A percentile compares a stretch with the other conserved stretches of the same genome.
Conservation (phyloP, 1,140 invertebrate genomes). For the Charaxes varanes region DNA sequence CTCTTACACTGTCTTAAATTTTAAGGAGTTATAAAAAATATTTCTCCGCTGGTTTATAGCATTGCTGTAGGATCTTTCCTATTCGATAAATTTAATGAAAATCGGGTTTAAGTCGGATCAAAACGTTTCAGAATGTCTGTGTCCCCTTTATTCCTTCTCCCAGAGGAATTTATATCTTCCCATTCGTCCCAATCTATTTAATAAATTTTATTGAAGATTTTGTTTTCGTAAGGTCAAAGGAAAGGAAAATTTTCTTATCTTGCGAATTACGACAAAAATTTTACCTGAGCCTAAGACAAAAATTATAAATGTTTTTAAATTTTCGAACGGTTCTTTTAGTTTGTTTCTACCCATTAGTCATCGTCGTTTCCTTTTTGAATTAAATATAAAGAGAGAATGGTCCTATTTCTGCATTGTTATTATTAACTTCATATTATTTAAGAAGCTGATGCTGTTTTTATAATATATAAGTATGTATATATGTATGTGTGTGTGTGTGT, state of each 20-base stretch:
- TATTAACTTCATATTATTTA: no score
- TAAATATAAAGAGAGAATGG: no score
- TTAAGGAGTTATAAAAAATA: conserved; percentile 20
- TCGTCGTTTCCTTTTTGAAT: no score
- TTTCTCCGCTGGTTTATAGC: conserved; percentile 17
- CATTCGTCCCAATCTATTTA: not conserved
- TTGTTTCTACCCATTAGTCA: no score
- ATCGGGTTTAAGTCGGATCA: conserved; percentile 5
- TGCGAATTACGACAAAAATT: no score
- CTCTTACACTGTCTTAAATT: conserved; percentile 2
- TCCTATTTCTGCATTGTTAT: no score
- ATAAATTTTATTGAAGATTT: not conserved
- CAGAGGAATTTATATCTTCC: conserved; percentile 1
- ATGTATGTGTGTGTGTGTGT: no score
- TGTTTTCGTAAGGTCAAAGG: not conserved
- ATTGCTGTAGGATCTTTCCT: conserved; percentile 8
- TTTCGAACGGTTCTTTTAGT: no score
- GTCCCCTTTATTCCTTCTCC: not conserved
- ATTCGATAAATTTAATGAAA: conserved; percentile 22
- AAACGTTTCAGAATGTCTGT: not conserved
- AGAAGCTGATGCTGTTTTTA: no score
- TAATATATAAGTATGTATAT: no score
- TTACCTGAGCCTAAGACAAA: no score
- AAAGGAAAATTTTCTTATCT: conserved; percentile 1
- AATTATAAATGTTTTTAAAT: no score